Evolutionary conservation across 1,140 invertebrate genomes (phyloP).

Genomic region (Drosophila kikkawai): DNA sequence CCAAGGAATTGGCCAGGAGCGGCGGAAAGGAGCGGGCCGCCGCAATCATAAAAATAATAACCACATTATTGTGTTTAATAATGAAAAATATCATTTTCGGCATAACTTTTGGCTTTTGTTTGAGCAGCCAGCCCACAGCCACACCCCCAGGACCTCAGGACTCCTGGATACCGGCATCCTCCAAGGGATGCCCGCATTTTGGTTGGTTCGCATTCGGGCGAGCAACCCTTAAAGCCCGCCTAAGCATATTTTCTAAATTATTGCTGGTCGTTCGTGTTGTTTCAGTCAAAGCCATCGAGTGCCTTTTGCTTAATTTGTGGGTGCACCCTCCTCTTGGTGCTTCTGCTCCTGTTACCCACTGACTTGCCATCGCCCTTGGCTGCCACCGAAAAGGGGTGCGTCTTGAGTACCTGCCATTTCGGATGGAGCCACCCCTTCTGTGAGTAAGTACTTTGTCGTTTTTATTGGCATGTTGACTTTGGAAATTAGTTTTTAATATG

Average conservation of each 20-base stretch:
- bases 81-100: constrained; percentile 84
- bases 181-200: constrained; percentile 67
- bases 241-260: constrained; percentile 84
- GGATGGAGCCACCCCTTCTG: constrained; percentile 44
- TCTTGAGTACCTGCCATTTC: constrained; percentile 67
- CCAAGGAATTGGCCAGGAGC: constrained; percentile 48
- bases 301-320: constrained; percentile 81
- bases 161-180: constrained; percentile 23
- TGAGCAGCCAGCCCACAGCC: constrained; percentile 51
- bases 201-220: constrained; percentile 48
- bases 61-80: constrained; percentile 85
- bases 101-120: constrained; percentile 81
- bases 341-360: constrained; percentile 5
- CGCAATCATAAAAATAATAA: constrained; percentile 84
- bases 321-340: constrained; percentile 28
- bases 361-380: constrained; percentile 36
- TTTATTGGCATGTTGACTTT: constrained; percentile 83
- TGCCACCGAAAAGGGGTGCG: constrained; percentile 69
- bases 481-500: constrained; percentile 84
- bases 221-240: constrained; percentile 69
- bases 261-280: constrained; percentile 51
- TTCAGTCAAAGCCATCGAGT: constrained; percentile 59
- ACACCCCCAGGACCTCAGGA: constrained; percentile 10
- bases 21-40: constrained; percentile 43
- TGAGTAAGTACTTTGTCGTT: constrained; percentile 62